Conservation (phyloP, 2,797 vertebrate species). For the Eulemur albifrons region DNA sequence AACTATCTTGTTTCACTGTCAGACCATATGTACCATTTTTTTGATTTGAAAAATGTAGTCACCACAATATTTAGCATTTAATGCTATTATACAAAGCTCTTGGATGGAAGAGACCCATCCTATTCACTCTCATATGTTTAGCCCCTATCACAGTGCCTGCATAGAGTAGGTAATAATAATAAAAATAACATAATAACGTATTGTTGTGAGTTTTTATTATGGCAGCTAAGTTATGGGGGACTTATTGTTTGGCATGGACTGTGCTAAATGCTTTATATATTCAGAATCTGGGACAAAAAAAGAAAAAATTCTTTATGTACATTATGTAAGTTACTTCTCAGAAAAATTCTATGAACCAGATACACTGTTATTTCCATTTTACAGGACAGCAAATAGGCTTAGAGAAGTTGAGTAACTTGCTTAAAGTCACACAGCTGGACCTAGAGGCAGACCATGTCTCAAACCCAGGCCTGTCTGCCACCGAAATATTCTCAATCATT, state of each 20-base stretch:
- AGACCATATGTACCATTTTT: background rate
- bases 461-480: background rate
- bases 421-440: background rate
- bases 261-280: background rate
- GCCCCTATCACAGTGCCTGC: background rate
- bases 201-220: background rate
- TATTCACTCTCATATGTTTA: background rate
- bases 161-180: background rate
- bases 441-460: background rate
- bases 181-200: background rate
- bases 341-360: background rate
- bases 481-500: background rate
- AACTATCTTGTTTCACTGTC: background rate
- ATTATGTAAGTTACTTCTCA: constrained; percentile 4
- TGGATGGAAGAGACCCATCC: background rate
- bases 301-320: background rate
- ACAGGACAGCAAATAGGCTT: background rate
- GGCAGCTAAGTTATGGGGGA: background rate
- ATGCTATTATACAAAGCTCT: constrained; percentile 27
- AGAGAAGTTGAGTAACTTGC: constrained; percentile 26
- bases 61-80: constrained; percentile 34
- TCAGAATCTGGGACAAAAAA: background rate
- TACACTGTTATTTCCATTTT: background rate
- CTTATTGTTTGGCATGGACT: background rate
- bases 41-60: constrained; percentile 24